Percentiles rank a stretch among this genome's conserved stretches.
phyloP scores from a whole-genome alignment of 2,888 invertebrate genomes.

The Mythimna loreyi region DNA sequence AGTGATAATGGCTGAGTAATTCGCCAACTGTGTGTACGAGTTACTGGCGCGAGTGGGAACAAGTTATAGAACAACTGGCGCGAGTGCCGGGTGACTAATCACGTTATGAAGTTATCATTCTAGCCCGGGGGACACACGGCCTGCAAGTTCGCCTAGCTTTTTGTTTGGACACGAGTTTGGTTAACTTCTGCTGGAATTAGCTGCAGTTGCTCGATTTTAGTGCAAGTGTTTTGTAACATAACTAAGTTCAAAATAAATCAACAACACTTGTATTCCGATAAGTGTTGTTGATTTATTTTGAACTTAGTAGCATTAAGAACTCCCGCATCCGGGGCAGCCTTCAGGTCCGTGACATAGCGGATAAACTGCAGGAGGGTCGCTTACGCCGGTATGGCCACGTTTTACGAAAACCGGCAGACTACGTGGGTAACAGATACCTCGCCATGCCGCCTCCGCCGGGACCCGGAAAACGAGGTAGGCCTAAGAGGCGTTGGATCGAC shows the following conservation, averaged over 20 bases:
- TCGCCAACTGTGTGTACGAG: conserved; percentile 46
- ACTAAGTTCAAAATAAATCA: not conserved
- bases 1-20: conserved; percentile 50
- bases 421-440: too few relatives aligned
- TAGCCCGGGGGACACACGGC: conserved; percentile 49
- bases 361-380: too few relatives aligned
- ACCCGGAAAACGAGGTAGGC: too few relatives aligned
- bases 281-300: too few relatives aligned
- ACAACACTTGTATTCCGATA: not conserved
- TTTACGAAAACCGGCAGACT: too few relatives aligned
- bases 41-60: conserved; percentile 53
- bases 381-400: too few relatives aligned
- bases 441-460: too few relatives aligned
- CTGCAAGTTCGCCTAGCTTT: conserved; percentile 25
- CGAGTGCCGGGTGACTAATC: conserved; percentile 58
- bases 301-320: too few relatives aligned
- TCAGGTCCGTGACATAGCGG: too few relatives aligned
- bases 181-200: conserved; percentile 16
- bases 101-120: conserved; percentile 65
- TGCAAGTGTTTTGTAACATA: conserved; percentile 10
- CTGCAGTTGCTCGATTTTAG: conserved; percentile 6
- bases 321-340: too few relatives aligned
- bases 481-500: too few relatives aligned
- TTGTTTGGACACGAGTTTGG: conserved; percentile 41
- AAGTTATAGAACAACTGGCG: conserved; percentile 57